phyloP scores from a whole-genome alignment of 1,140 invertebrate species.

The Macrobrachium rosenbergii region DNA sequence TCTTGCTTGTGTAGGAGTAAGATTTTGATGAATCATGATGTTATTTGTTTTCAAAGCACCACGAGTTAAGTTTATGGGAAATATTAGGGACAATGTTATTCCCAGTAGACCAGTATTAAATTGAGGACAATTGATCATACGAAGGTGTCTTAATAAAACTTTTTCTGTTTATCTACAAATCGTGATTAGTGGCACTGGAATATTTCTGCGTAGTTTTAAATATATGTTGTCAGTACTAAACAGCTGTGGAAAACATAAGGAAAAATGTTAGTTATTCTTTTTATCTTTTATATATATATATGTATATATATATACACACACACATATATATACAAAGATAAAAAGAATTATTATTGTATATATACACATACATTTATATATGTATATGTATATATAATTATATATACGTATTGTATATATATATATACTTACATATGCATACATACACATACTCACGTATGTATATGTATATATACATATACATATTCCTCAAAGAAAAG shows the following conservation, averaged over 20 bases:
- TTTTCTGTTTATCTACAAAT: too few relatives aligned
- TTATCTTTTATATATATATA: not conserved
- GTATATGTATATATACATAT: not conserved
- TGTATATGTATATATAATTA: not conserved
- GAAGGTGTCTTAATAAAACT: too few relatives aligned
- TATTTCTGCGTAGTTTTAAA: not conserved
- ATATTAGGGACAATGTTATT: too few relatives aligned
- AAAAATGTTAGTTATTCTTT: not conserved
- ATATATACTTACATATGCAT: not conserved
- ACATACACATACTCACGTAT: not conserved
- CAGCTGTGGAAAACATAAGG: too few relatives aligned
- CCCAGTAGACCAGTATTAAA: too few relatives aligned
- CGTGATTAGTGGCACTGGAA: too few relatives aligned
- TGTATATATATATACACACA: not conserved
- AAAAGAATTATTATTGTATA: not conserved
- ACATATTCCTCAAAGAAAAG: not conserved
- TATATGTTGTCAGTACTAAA: not conserved
- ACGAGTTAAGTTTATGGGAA: too few relatives aligned
- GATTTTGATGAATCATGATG: too few relatives aligned
- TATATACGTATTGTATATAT: not conserved
- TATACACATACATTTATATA: not conserved
- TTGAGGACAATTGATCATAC: too few relatives aligned
- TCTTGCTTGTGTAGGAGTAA: too few relatives aligned
- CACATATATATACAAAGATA: not conserved
- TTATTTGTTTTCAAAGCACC: too few relatives aligned